Evolutionary conservation across 2,797 vertebrate species (phyloP).

Genomic region (Crocodylus rhombifer): DNA sequence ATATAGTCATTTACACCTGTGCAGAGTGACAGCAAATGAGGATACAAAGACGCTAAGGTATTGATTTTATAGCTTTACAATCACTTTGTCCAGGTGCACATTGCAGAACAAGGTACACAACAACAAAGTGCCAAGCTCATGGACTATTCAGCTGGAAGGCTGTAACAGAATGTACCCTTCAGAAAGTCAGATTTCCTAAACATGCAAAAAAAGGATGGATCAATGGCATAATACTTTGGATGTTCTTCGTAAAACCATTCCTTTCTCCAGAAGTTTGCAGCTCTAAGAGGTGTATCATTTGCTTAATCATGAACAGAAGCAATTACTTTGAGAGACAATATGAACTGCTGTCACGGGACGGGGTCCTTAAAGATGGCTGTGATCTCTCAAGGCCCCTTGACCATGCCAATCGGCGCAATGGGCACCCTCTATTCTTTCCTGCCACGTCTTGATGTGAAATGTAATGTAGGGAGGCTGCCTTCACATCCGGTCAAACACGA

Average conservation of each 20-base stretch:
- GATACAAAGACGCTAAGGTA: background rate
- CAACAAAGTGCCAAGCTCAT: slow-evolving; percentile 49
- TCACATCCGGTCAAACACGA: no score
- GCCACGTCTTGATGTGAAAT: no score
- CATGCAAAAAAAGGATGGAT: fast-evolving
- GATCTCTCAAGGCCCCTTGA: no score
- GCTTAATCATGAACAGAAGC: background rate
- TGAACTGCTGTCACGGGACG: background rate
- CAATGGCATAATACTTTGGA: background rate
- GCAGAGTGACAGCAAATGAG: fast-evolving
- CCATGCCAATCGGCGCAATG: no score
- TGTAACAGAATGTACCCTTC: background rate
- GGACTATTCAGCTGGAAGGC: slow-evolving; percentile 23
- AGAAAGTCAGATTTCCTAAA: background rate
- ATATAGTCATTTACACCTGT: background rate
- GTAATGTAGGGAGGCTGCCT: no score
- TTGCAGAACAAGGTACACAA: background rate
- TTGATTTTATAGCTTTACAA: slow-evolving; percentile 6
- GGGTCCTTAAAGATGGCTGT: no score
- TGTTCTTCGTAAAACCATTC: background rate
- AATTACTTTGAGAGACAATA: background rate
- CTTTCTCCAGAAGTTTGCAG: background rate
- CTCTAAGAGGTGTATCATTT: background rate
- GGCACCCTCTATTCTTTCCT: no score
- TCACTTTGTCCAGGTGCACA: background rate